A percentile compares a stretch with the other conserved stretches of the same genome.
These are phyloP conservation scores for Volucella inflata DNA, from an alignment of 2,888 invertebrate genomes.

Conservation along the genomic window DNA sequence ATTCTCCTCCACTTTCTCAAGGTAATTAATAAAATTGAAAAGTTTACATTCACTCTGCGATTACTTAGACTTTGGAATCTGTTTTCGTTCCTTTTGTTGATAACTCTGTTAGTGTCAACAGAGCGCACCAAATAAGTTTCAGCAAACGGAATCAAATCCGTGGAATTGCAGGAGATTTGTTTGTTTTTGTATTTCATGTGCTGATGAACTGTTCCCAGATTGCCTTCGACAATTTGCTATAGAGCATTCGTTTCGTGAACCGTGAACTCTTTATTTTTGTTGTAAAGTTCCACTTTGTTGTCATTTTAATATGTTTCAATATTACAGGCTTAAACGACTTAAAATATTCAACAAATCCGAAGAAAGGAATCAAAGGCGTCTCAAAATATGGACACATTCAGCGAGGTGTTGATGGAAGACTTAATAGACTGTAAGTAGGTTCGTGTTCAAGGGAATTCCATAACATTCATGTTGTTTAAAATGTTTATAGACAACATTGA, in stretches of 20 bases:
- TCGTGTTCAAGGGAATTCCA: background rate
- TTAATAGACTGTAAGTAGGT: slow-evolving; percentile 64
- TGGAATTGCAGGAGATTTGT: slow-evolving; percentile 38
- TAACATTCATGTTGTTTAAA: background rate
- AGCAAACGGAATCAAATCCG: slow-evolving; percentile 48
- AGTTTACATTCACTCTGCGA: too few relatives aligned
- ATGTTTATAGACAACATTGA: slow-evolving; percentile 31
- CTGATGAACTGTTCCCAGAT: too few relatives aligned
- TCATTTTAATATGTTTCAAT: background rate
- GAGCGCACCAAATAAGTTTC: slow-evolving; percentile 11
- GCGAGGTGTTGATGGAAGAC: slow-evolving; percentile 52
- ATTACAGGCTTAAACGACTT: too few relatives aligned
- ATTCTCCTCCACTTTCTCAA: too few relatives aligned
- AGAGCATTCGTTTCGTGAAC: too few relatives aligned
- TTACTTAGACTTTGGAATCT: background rate
- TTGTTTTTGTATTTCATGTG: slow-evolving; percentile 41
- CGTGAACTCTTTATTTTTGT: too few relatives aligned
- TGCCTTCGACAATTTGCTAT: too few relatives aligned
- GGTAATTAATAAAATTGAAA: too few relatives aligned
- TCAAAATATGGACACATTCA: slow-evolving; percentile 29
- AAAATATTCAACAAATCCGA: background rate
- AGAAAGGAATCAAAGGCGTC: background rate
- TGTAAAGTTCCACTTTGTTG: too few relatives aligned
- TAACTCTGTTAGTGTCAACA: slow-evolving; percentile 22
- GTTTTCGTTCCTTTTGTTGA: background rate